Evolutionary conservation across 1,140 invertebrate species (phyloP).

Genomic region (Acromyrmex charruanus): DNA sequence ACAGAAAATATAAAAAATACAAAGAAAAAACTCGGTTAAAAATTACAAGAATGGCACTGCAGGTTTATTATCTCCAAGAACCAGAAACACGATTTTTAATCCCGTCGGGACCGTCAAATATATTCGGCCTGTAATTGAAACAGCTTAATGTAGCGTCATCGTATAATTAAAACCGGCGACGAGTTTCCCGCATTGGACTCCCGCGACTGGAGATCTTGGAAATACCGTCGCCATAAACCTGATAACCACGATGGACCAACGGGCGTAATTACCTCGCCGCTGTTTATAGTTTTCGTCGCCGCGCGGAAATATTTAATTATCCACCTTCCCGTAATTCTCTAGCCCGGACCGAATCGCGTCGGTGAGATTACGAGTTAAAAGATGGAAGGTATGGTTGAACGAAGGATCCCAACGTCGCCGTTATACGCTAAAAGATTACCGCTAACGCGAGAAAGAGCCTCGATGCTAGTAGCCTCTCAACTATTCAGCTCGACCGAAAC

Average conservation of each 20-base stretch:
- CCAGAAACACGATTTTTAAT: conserved; percentile 16
- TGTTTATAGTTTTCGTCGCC: conserved; percentile 70
- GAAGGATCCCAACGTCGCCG: neutral
- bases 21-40: neutral
- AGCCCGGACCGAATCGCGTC: neutral
- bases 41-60: neutral
- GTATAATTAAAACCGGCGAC: conserved; percentile 50
- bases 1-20: neutral
- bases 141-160: conserved; percentile 13
- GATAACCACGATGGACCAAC: conserved; percentile 46
- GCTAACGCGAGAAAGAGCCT: neutral
- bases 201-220: conserved; percentile 35
- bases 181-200: conserved; percentile 22
- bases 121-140: conserved; percentile 32
- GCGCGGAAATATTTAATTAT: conserved; percentile 79
- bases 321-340: conserved; percentile 28
- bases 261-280: conserved; percentile 68
- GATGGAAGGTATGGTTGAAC: neutral
- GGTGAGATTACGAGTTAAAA: neutral
- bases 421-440: conserved; percentile 12
- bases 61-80: neutral
- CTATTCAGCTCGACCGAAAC: neutral
- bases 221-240: conserved; percentile 26
- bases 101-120: neutral
- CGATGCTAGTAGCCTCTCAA: neutral